Base-by-base conservation (phyloP, 2,888 invertebrate genomes). In the Harpalus rubripes region DNA sequence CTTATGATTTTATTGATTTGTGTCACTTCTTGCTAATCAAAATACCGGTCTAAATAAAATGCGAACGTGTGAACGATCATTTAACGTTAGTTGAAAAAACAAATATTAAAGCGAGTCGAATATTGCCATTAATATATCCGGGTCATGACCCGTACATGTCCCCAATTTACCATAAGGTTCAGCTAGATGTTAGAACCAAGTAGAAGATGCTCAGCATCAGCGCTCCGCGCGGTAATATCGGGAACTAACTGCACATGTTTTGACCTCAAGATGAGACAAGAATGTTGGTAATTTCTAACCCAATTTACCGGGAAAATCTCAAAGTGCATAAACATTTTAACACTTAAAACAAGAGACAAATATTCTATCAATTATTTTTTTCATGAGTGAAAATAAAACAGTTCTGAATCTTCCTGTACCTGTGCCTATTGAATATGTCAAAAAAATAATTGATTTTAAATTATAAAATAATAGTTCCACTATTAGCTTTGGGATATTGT, bases 151-250 rank as follows among this genome's bases (percentile, higher is more conserved):
- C 86, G 86, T 85, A 81, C 58, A 85, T 87, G 88, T 88, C 89
- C 89, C 88, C 88, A 88, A 89, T 89, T 88, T 87, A 86, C 88
- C 88, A 88, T 88, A 88, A 89, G 88, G 89, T 84, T 78, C 88
- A 88, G 56, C 74, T 26, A 74, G 10, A 74, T 74, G 72, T 44
- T 68, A 52, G 44, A 52, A 12, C 44, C 44, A 52, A 52, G 44
- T 52, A 12, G 44, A 10, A 52, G 63, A 63, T 63, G 63, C 63
- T 18, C 15, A 74, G 56, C 74, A 16, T 12, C 58, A 78, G 78
- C 78, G 78, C 78, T 22, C 41, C 76, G 56, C 56, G 78, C 56
- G 56, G 56, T n/a, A 12, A 58, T 15, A 58, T 26, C 78, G 58
- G 58, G 32, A 58, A 78, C 78, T 78, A 78, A 78, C 56, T 78